Evolutionary conservation across 2,113 vertebrate genomes (phyloP).

Genomic region (Haliaeetus leucogaster): DNA sequence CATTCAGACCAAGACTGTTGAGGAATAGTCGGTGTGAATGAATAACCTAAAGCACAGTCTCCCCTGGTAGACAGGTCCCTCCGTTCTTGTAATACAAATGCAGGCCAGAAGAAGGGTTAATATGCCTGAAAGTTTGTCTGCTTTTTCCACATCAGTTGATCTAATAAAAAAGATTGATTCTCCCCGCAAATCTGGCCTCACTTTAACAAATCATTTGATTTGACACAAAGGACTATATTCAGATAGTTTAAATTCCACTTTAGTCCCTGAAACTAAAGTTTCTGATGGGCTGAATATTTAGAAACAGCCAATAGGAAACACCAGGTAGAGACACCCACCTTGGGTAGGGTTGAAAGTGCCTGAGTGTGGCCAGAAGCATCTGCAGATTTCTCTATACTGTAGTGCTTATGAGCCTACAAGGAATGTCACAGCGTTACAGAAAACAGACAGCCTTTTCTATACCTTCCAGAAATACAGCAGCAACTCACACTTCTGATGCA

Average conservation of each 20-base stretch:
- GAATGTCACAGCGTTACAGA: background rate
- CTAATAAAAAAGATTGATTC: constrained; percentile 65
- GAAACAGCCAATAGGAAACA: constrained; percentile 13
- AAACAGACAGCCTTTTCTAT: background rate
- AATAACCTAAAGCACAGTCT: background rate
- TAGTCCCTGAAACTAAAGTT: constrained; percentile 17
- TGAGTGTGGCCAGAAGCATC: background rate
- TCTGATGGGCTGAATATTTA: background rate
- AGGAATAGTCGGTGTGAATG: background rate
- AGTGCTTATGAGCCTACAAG: background rate
- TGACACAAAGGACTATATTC: constrained; percentile 54
- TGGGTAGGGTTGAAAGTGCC: background rate
- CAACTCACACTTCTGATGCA: background rate
- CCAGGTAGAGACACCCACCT: constrained; percentile 48
- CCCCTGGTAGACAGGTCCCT: background rate
- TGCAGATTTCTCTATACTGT: background rate
- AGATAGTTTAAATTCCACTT: constrained; percentile 55
- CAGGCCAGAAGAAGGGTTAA: constrained; percentile 28
- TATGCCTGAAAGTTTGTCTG: background rate
- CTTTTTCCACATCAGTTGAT: constrained; percentile 53
- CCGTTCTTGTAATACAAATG: background rate
- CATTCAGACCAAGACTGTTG: background rate
- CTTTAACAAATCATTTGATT: constrained; percentile 61
- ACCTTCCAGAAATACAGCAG: background rate
- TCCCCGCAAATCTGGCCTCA: constrained; percentile 42